Evolutionary conservation across 2,888 invertebrate species (phyloP).

Genomic region (Apamea sordens): DNA sequence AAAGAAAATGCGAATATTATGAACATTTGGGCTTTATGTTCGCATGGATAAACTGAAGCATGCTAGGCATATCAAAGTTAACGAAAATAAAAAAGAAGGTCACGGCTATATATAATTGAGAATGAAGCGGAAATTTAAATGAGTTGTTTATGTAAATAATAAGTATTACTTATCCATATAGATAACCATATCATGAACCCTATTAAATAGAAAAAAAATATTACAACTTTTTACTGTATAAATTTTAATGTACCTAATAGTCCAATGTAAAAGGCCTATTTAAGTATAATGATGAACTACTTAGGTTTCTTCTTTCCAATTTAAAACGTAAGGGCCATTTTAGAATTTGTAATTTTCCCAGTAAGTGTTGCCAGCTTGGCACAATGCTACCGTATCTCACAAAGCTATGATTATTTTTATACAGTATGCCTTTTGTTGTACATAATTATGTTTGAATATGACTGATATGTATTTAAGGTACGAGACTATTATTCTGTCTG

Average conservation of each 20-base stretch:
- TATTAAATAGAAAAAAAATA: slow-evolving; percentile 63
- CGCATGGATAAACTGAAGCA: slow-evolving; percentile 23
- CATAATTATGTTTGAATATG: slow-evolving; percentile 42
- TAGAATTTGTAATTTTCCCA: slow-evolving; percentile 60
- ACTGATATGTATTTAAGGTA: slow-evolving; percentile 59
- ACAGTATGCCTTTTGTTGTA: slow-evolving; percentile 39
- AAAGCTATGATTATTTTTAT: slow-evolving; percentile 50
- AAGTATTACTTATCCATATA: slow-evolving; percentile 61
- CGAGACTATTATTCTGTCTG: slow-evolving; percentile 45
- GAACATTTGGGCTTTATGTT: slow-evolving; percentile 16
- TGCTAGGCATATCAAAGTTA: slow-evolving; percentile 50
- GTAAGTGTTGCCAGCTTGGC: slow-evolving; percentile 63
- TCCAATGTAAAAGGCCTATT: slow-evolving; percentile 63
- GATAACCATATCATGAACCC: slow-evolving; percentile 70
- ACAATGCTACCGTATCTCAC: slow-evolving; percentile 66
- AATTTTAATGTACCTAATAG: slow-evolving; percentile 56
- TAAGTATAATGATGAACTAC: slow-evolving; percentile 51
- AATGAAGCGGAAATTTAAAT: slow-evolving; percentile 44
- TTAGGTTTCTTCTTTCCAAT: slow-evolving; percentile 57
- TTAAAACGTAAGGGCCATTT: slow-evolving; percentile 58
- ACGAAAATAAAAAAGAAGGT: slow-evolving; percentile 38
- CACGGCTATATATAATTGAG: slow-evolving; percentile 18
- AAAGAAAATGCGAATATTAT: slow-evolving; percentile 11
- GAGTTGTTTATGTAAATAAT: slow-evolving; percentile 65
- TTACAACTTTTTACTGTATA: slow-evolving; percentile 65